Evolutionary conservation across 2,888 invertebrate species (phyloP), one percentile per base, ranked within the genome.

Genomic region (Muscina levida): DNA sequence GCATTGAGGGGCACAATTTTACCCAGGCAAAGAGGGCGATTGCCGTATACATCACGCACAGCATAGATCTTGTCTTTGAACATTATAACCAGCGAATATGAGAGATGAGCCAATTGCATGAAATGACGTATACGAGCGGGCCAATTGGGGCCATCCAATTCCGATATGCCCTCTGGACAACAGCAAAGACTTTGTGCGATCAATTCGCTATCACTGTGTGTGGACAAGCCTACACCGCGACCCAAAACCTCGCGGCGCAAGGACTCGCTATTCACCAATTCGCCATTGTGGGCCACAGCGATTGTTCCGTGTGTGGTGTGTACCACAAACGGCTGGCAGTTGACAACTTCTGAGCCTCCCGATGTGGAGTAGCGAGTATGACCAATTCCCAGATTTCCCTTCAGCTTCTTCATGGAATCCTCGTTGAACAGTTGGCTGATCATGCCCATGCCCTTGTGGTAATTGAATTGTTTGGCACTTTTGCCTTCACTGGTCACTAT

Each of bases 281-380:
- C 98, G 0, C 99, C 99, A 89, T 99, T 99, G 89, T 99, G 99
- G 0, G 98, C 98, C 42, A 99, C 95, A 0, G 98, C 98, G 72
- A 99, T 92, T 10, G 96, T 95, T 0, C 99, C 99, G 89, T 98
- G 97, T 1, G 96, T 94, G 1, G 98, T 98, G 89, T 99, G 98
- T 0, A 99, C 98, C n/a, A 99, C 97, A 91, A 99, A 99, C 0
- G 99, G 99, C 90, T 99, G 99, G 86, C 98, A 98, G 91, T 99
- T 98, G 82, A 97, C 95, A 88, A 96, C 95, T 88, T 97, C 97
- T 0, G 97, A 97, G 1, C 96, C 97, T 0, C 98, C 99, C 10
- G 97, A 95, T 0, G 99, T 99, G 1, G 98, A 98, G 88, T 99
- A 99, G 83, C 97, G 93, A n/a, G 98, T 98, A 91, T 99, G 99